Base-by-base conservation (phyloP, 2,113 vertebrate genomes). In the Trichomycterus rosablanca region DNA sequence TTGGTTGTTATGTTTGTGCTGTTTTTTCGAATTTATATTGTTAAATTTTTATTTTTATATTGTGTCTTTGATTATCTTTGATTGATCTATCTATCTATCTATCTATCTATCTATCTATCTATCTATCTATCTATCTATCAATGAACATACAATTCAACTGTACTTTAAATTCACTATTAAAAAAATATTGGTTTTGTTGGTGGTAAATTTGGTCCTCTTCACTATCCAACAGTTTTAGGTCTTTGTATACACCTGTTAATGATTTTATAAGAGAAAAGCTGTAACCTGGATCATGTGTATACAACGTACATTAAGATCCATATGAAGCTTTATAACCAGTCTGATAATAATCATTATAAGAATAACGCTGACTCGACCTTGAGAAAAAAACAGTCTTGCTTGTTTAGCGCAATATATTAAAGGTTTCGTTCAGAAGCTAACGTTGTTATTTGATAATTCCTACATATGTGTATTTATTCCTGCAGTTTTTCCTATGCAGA, bases 281-380 rank as follows among this genome's bases (percentile, higher is more conserved):
- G 2, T 11, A 18, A 2, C n/a, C 1, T n/a, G n/a, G n/a, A n/a
- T n/a, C n/a, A n/a, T 14, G 1, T 39, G 14, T 9, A 2, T 7
- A 3, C 5, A 46, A 54, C 15, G 32, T 18, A 22, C 10, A 46
- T 30, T 5, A 39, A n/a, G 11, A 2, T 24, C 30, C 30, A 24
- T 14, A 7, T 44, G 3, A 8, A 32, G 30, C 20, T 37, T 55
- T 46, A 46, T n/a, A 24, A 34, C 23, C 14, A 53, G 26, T 15
- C 26, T 53, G 7, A 9, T 51, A 30, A 22, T 22, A 20, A 44
- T 44, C 42, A 19, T 44, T 19, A 19, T 53, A 15, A 34, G 16
- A 32, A 22, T 7, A 18, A 65, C 40, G 46, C 30, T 66, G 74
- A 60, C 61, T 82, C 80, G 87, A 85, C 85, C 85, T 86, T 86